Conservation (phyloP, 37 sponge, comb jelly and placozoan species). For the Beroe ovata region DNA sequence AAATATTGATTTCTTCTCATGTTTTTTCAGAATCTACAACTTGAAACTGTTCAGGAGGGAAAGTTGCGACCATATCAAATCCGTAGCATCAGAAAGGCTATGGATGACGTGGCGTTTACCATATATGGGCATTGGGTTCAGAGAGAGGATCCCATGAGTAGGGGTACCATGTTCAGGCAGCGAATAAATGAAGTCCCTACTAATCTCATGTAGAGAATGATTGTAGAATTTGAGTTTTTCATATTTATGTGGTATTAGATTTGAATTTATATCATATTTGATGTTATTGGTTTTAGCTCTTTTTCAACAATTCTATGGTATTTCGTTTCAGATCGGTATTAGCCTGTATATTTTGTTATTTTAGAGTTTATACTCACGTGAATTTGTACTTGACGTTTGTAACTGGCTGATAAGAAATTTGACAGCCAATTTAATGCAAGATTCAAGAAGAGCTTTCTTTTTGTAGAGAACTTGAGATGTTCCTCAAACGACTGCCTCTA, state of each 20-base stretch:
- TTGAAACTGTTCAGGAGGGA: background rate
- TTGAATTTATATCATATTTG: background rate
- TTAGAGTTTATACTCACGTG: too few species aligned
- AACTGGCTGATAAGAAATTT: too few species aligned
- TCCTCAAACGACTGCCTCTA: too few species aligned
- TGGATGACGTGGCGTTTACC: conserved; percentile 60
- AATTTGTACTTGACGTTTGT: too few species aligned
- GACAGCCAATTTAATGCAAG: too few species aligned
- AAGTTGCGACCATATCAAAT: background rate
- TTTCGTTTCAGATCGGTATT: background rate
- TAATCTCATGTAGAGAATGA: background rate
- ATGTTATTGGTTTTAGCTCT: background rate
- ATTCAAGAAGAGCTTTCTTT: too few species aligned
- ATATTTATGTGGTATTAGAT: background rate
- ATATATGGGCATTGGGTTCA: conserved; percentile 64
- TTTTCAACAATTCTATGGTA: background rate
- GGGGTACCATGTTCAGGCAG: conserved; percentile 18
- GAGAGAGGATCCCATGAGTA: conserved; percentile 21
- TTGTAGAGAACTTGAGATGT: too few species aligned
- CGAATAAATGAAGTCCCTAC: background rate
- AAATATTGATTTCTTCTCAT: background rate
- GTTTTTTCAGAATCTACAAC: background rate
- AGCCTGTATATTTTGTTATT: too few species aligned
- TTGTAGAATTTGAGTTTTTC: background rate
- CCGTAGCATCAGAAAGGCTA: background rate